Evolutionary conservation across 2,888 invertebrate species (phyloP).

Genomic region (Thelaira solivaga): DNA sequence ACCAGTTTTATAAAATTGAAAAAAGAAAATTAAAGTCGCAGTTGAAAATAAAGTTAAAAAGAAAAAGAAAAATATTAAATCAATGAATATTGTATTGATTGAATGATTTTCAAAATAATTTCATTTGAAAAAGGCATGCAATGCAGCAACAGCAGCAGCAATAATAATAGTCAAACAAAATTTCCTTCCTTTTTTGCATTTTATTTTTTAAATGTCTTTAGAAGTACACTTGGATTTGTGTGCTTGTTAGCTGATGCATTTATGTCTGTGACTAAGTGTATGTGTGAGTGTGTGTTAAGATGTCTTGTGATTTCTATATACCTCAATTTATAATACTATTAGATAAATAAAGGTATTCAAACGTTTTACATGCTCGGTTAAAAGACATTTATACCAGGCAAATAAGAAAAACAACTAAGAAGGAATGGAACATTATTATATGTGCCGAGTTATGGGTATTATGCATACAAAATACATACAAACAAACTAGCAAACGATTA

Average conservation of each 20-base stretch:
- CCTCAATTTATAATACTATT: conserved; percentile 28
- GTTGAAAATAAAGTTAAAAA: not conserved
- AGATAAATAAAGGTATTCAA: conserved; percentile 55
- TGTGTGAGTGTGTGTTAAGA: not conserved
- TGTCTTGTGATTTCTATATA: conserved; percentile 14
- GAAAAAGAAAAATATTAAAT: conserved; percentile 33
- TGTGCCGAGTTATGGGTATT: not conserved
- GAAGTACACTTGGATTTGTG: not conserved
- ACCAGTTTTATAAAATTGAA: not conserved
- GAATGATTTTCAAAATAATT: conserved; percentile 53
- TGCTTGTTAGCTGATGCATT: conserved; percentile 16
- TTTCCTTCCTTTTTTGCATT: not conserved
- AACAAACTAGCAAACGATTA: too few species aligned
- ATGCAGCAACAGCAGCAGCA: too few species aligned
- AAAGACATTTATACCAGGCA: conserved; percentile 43
- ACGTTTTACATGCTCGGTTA: conserved; percentile 51
- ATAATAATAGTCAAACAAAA: conserved; percentile 20
- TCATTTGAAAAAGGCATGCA: conserved; percentile 37
- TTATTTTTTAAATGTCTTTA: not conserved
- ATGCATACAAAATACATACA: not conserved
- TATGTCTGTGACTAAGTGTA: not conserved
- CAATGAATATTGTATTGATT: conserved; percentile 39
- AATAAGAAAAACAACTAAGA: not conserved
- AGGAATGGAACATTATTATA: not conserved
- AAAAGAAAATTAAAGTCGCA: too few species aligned